Percentiles rank a stretch among this genome's conserved stretches.
Conservation (phyloP, 1,140 invertebrate genomes). For the Globodera rostochiensis region DNA sequence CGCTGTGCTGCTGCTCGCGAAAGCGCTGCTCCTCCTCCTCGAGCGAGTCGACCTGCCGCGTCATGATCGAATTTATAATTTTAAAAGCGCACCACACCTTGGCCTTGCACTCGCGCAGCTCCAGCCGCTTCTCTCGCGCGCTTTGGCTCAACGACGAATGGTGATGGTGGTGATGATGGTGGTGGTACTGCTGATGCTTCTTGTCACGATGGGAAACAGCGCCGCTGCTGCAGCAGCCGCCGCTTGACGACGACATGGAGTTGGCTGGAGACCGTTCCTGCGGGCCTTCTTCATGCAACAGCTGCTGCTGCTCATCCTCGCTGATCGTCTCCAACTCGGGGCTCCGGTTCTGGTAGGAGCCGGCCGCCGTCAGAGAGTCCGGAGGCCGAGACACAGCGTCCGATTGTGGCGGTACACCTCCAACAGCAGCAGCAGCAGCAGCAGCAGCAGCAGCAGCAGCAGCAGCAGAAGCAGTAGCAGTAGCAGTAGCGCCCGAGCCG, state of each 20-base stretch:
- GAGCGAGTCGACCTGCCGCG: neutral
- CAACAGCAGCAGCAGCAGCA: neutral
- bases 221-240: neutral
- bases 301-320: conserved; percentile 17
- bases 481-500: neutral
- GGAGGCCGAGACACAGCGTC: neutral
- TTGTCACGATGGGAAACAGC: neutral
- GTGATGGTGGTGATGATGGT: conserved; percentile 3
- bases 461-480: neutral
- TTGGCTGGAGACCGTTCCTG: neutral
- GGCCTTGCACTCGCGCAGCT: conserved; percentile 35
- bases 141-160: conserved; percentile 34
- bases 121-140: conserved; percentile 28
- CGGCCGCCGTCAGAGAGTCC: neutral
- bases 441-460: neutral
- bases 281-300: neutral
- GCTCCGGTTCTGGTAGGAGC: neutral
- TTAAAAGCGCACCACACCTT: conserved; percentile 37
- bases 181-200: neutral
- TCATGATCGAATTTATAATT: neutral
- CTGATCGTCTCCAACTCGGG: conserved; percentile 27
- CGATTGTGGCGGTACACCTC: neutral
- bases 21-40: conserved; percentile 15
- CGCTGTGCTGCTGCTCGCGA: conserved; percentile 14
- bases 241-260: neutral